Percentiles rank a stretch among this genome's conserved stretches.
Evolutionary conservation across 1,140 invertebrate genomes (phyloP).

Genomic region (Euglossa dilemma): DNA sequence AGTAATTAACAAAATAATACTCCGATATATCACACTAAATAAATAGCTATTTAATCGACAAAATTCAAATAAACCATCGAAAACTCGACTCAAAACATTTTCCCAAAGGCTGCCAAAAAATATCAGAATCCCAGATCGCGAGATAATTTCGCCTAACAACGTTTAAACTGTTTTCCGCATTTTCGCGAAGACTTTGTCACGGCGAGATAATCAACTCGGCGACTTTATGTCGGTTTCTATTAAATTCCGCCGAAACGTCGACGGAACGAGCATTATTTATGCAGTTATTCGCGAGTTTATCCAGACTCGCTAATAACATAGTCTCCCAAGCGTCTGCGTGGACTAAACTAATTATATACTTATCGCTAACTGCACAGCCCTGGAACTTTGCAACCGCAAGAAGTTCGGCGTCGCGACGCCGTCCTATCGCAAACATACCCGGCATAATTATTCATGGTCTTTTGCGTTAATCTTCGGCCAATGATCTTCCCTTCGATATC

Average conservation of each 20-base stretch:
- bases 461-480: slow-evolving; percentile 18
- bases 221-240: background rate
- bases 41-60: too few relatives aligned
- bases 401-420: background rate
- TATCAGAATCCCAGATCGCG: too few relatives aligned
- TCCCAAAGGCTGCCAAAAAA: too few relatives aligned
- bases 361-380: slow-evolving; percentile 24
- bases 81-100: too few relatives aligned
- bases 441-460: slow-evolving; percentile 37
- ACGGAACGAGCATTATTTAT: background rate
- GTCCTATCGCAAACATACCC: slow-evolving; percentile 9
- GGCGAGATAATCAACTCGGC: background rate
- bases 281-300: background rate
- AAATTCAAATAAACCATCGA: too few relatives aligned
- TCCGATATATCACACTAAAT: too few relatives aligned
- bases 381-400: slow-evolving; percentile 28
- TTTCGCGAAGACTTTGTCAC: background rate
- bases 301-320: background rate
- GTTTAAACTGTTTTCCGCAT: background rate
- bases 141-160: background rate
- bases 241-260: too few relatives aligned
- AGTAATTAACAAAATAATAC: too few relatives aligned
- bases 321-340: too few relatives aligned
- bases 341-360: slow-evolving; percentile 44
- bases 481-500: slow-evolving; percentile 18